Base-by-base conservation (phyloP, 2,113 vertebrate genomes). In the Parotia lawesii region DNA sequence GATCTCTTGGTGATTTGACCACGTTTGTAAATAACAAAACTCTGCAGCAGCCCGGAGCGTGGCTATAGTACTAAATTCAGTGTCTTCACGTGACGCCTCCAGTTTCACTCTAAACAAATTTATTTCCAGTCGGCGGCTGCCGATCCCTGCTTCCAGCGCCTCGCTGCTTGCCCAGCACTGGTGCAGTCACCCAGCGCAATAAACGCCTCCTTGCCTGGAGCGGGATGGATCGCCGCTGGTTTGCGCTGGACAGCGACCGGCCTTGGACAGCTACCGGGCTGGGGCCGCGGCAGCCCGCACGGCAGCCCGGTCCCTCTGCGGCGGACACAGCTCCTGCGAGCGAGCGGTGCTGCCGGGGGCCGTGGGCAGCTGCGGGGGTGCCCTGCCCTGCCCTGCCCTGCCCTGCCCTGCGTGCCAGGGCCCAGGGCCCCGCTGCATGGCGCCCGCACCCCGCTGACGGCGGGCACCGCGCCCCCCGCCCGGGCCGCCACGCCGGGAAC, bases 391-490 rank as follows among this genome's bases (percentile, higher is more conserved):
- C 33, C 42, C 58, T n/a, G 66, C 67, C 57, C 45, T 22, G 48
- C 78, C 37, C 58, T n/a, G 67, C 38, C 38, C 38, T 35, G 80
- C 33, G 40, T 53, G 44, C 87, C 70, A 12, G 25, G 20, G 65
- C 35, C 57, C 35, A 10, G 35, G 50, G 75, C 75, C 25, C 91
- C 80, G 81, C 95, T 33, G 96, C 96, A 93, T 84, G 82, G 80
- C 16, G 53, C 78, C 94, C 67, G 90, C 42, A 18, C 40, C 48
- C 74, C 76, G 62, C 76, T 27, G 77, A 44, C 45, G 71, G 70
- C 66, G 50, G 38, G 85, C 88, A n/a, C 33, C 73, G 75, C 16
- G 53, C 64, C 47, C 53, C 65, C 37, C 33, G 72, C 62, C 81
- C 42, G 42, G 42, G 37, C 12, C 47, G 31, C 10, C 51, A 4